These are phyloP conservation scores for Cosmia trapezina DNA, from an alignment of 2,888 invertebrate genomes.

Conservation along the genomic window DNA sequence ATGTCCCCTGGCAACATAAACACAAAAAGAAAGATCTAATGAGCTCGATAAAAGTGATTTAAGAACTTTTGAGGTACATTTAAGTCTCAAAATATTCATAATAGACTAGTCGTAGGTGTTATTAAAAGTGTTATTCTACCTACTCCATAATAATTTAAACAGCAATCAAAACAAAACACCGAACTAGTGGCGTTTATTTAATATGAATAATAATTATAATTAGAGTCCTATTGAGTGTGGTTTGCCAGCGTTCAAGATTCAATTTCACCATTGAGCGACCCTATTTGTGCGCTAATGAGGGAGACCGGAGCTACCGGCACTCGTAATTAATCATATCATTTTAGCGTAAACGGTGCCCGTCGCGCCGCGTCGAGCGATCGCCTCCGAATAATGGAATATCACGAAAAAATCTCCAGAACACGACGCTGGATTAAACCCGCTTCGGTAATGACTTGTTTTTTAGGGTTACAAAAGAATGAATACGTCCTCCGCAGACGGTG, in stretches of 20 bases:
- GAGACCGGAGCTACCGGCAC: slow-evolving; percentile 77
- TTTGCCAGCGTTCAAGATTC: slow-evolving; percentile 82
- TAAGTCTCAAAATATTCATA: slow-evolving; percentile 1
- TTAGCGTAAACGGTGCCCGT: slow-evolving; percentile 86
- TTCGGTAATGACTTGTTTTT: slow-evolving; percentile 90
- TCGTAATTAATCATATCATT: slow-evolving; percentile 90
- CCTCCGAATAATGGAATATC: slow-evolving; percentile 86
- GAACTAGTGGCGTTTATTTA: slow-evolving; percentile 67
- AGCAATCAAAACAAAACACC: slow-evolving; percentile 57
- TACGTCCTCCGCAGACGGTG: slow-evolving; percentile 88
- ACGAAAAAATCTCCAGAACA: slow-evolving; percentile 85
- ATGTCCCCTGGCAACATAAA: slow-evolving; percentile 34
- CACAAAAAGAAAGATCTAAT: slow-evolving; percentile 24
- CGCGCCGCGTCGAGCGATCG: slow-evolving; percentile 82
- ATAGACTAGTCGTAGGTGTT: slow-evolving; percentile 6
- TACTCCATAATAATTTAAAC: slow-evolving; percentile 26
- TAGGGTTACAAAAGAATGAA: slow-evolving; percentile 89
- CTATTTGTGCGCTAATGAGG: slow-evolving; percentile 89
- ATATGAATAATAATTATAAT: slow-evolving; percentile 86
- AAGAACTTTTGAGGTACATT: not conserved
- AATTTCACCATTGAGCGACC: slow-evolving; percentile 88
- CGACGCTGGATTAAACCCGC: slow-evolving; percentile 87
- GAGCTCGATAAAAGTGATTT: slow-evolving; percentile 30
- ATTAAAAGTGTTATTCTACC: slow-evolving; percentile 23
- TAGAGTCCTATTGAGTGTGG: slow-evolving; percentile 83